A percentile compares a stretch with the other conserved stretches of the same genome.
phyloP scores from a whole-genome alignment of 2,113 vertebrate genomes.

The Cephalophus harveyi region DNA sequence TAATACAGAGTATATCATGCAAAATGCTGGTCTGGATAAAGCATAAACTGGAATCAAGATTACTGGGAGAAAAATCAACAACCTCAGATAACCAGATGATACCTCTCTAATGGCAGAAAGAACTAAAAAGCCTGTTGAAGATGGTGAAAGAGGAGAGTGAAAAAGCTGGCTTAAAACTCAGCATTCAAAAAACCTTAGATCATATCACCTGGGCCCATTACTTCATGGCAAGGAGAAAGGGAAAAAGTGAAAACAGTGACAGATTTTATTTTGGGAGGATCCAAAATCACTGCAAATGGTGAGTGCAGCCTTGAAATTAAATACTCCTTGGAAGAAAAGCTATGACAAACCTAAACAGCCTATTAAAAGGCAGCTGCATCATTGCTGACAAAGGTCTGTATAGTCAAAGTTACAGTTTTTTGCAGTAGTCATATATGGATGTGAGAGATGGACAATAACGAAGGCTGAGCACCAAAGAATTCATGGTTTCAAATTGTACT shows the following conservation, averaged over 20 bases:
- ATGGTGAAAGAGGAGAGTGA: neutral
- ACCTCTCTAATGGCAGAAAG: neutral
- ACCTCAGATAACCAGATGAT: neutral
- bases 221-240: neutral
- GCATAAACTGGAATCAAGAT: neutral
- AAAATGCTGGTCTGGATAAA: neutral
- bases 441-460: neutral
- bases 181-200: neutral
- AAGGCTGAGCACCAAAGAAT: neutral
- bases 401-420: neutral
- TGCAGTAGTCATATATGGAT: neutral
- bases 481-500: neutral
- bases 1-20: neutral
- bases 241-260: neutral
- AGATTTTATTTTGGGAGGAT: neutral
- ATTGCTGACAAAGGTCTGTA: neutral
- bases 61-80: neutral
- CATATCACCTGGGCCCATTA: neutral
- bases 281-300: neutral
- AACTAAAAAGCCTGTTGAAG: neutral
- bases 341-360: neutral
- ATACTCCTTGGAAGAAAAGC: neutral
- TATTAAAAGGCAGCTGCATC: neutral
- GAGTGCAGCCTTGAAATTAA: neutral
- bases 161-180: neutral